Evolutionary conservation across 2,797 vertebrate genomes (phyloP).

Genomic region (Acrossocheilus fasciatus): DNA sequence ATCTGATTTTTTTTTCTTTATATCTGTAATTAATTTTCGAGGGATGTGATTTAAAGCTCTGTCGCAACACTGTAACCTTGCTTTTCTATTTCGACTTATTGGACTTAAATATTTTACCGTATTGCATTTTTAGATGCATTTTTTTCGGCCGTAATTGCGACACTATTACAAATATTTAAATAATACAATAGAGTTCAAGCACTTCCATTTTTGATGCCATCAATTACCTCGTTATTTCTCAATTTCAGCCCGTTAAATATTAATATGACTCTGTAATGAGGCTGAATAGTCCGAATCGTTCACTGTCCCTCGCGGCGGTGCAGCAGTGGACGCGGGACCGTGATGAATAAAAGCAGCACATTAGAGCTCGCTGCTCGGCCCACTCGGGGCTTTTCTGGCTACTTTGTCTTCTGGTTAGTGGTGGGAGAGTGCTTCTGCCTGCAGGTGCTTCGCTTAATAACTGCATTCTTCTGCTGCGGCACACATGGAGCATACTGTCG

Average conservation of each 20-base stretch:
- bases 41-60: constrained; percentile 44
- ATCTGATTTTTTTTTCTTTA: constrained; percentile 41
- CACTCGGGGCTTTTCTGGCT: constrained; percentile 67
- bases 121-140: constrained; percentile 59
- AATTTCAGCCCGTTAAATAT: constrained; percentile 82
- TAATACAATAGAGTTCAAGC: constrained; percentile 75
- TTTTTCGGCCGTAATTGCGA: constrained; percentile 63
- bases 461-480: constrained; percentile 70
- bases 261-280: constrained; percentile 84
- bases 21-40: constrained; percentile 49
- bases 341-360: constrained; percentile 82
- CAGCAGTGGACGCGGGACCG: constrained; percentile 72
- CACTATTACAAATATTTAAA: constrained; percentile 71
- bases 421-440: constrained; percentile 69
- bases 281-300: constrained; percentile 83
- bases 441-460: constrained; percentile 78
- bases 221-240: constrained; percentile 84
- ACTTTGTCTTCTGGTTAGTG: constrained; percentile 73
- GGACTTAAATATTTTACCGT: constrained; percentile 26
- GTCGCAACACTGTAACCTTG: constrained; percentile 28
- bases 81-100: constrained; percentile 41
- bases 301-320: constrained; percentile 81
- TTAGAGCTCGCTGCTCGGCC: constrained; percentile 75
- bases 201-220: constrained; percentile 78
- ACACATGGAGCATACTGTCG: constrained; percentile 64